Evolutionary conservation across 2,888 invertebrate genomes (phyloP).

Genomic region (Microdon myrmicae): DNA sequence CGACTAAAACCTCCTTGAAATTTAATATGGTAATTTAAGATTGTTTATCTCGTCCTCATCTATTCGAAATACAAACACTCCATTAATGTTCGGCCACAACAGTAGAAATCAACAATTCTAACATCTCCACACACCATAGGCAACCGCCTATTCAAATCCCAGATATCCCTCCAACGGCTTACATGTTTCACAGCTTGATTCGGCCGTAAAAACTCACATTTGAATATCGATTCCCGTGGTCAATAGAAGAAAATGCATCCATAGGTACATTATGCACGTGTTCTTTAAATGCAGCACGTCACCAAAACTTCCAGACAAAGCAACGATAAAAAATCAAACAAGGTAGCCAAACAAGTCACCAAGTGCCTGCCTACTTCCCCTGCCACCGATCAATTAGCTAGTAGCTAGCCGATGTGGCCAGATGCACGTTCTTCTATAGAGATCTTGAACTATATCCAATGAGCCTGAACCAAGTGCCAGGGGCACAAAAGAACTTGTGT

Average conservation of each 20-base stretch:
- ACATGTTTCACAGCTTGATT: conserved; percentile 42
- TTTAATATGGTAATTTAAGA: conserved; percentile 26
- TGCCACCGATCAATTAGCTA: background rate
- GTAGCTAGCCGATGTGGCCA: no score
- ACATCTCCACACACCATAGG: background rate
- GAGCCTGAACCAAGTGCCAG: conserved; percentile 7
- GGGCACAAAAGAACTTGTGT: conserved; percentile 48
- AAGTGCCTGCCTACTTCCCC: no score
- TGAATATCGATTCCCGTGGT: conserved; percentile 50
- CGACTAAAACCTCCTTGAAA: conserved; percentile 38
- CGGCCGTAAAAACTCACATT: conserved; percentile 37
- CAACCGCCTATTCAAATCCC: background rate
- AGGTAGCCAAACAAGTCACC: conserved; percentile 3
- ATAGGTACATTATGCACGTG: conserved; percentile 48
- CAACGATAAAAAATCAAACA: conserved; percentile 2
- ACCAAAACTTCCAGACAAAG: background rate
- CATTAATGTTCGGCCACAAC: conserved; percentile 15
- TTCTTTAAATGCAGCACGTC: conserved; percentile 33
- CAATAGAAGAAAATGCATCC: conserved; percentile 47
- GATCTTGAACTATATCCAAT: conserved; percentile 15
- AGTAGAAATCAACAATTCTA: conserved; percentile 3
- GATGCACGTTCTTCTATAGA: no score
- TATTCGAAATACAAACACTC: conserved; percentile 8
- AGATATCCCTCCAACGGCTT: conserved; percentile 27
- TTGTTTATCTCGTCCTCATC: conserved; percentile 31